phyloP scores from a whole-genome alignment of 92 coral and sea anemone species.

The Paramuricea clavata region DNA sequence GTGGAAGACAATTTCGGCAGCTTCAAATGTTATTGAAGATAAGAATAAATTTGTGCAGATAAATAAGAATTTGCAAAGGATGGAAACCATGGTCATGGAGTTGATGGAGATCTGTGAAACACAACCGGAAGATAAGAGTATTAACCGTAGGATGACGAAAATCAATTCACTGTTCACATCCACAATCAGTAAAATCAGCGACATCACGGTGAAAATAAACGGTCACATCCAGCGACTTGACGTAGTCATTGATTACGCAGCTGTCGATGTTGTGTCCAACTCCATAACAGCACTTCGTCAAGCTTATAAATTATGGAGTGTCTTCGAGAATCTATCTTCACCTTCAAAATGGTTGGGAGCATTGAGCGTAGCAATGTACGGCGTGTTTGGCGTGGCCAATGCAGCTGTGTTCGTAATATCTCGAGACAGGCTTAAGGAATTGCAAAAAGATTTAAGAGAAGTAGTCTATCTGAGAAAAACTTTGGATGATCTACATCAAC shows the following conservation, averaged over 20 bases:
- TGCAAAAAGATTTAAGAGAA: slow-evolving; percentile 69
- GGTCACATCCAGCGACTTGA: slow-evolving; percentile 79
- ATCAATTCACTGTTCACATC: slow-evolving; percentile 65
- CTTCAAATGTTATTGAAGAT: slow-evolving; percentile 71
- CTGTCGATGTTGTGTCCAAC: slow-evolving; percentile 68
- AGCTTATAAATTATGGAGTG: slow-evolving; percentile 68
- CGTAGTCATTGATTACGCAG: slow-evolving; percentile 64
- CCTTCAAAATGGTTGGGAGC: slow-evolving; percentile 45
- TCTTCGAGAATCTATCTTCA: slow-evolving; percentile 65
- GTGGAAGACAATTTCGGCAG: slow-evolving; percentile 72
- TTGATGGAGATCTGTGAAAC: slow-evolving; percentile 67
- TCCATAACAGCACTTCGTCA: slow-evolving; percentile 66
- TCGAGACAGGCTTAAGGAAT: slow-evolving; percentile 48
- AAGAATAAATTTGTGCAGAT: slow-evolving; percentile 57
- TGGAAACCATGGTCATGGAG: slow-evolving; percentile 72
- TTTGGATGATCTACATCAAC: slow-evolving; percentile 70
- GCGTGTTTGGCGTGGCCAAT: slow-evolving; percentile 57
- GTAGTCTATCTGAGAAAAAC: slow-evolving; percentile 55
- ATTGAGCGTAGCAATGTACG: slow-evolving; percentile 51
- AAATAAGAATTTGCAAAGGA: slow-evolving; percentile 51
- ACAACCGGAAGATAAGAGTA: slow-evolving; percentile 44
- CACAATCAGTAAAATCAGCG: slow-evolving; percentile 68
- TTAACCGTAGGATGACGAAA: slow-evolving; percentile 59
- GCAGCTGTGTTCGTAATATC: slow-evolving; percentile 43
- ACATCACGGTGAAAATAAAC: slow-evolving; percentile 59